phyloP scores from a whole-genome alignment of 1,140 invertebrate species.

The Pantala flavescens region DNA sequence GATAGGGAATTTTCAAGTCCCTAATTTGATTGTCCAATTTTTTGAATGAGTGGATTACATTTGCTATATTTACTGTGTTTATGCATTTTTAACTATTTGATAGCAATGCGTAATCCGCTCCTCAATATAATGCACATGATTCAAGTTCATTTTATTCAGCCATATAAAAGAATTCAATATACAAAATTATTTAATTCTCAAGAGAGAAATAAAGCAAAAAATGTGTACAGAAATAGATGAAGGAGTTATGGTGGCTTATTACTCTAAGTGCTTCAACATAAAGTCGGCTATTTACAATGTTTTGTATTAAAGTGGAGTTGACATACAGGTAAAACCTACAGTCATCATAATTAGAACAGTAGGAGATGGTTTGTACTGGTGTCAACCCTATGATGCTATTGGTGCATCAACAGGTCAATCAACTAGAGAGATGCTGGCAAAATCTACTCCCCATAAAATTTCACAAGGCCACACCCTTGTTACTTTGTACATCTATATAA shows the following conservation, averaged over 20 bases:
- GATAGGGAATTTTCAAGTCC: not conserved
- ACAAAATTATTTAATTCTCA: slow-evolving; percentile 5
- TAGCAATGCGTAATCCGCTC: not conserved
- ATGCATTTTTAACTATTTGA: not conserved
- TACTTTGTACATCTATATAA: slow-evolving; percentile 10
- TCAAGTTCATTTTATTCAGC: not conserved
- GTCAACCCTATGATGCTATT: not conserved
- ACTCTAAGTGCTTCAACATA: not conserved
- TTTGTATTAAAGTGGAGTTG: not conserved
- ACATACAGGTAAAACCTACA: not conserved
- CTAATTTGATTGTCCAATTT: not conserved
- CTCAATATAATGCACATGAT: slow-evolving; percentile 10
- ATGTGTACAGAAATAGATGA: not conserved
- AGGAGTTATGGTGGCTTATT: slow-evolving; percentile 1
- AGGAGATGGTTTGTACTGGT: slow-evolving; percentile 1
- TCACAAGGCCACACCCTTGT: not conserved
- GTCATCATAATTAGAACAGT: not conserved
- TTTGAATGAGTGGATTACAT: not conserved
- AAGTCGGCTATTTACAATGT: not conserved
- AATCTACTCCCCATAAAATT: not conserved
- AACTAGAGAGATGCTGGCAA: not conserved
- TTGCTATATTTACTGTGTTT: not conserved
- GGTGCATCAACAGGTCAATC: not conserved
- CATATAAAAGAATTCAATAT: not conserved
- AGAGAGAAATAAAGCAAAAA: slow-evolving; percentile 7